Conservation (phyloP, 2,888 invertebrate species). For the Mechanitis mazaeus region DNA sequence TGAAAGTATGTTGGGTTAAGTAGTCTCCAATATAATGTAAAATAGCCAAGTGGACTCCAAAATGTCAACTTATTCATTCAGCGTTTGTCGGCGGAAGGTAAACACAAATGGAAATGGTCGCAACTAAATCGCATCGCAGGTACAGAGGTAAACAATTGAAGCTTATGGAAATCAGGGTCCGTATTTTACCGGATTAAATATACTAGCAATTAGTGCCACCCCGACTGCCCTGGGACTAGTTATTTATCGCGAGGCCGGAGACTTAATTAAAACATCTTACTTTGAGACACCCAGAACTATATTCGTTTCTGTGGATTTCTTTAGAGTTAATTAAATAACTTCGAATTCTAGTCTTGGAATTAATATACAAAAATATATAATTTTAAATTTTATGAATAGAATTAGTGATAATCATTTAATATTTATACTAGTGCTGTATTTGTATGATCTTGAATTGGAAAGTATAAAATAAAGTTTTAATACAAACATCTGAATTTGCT, state of each 20-base stretch:
- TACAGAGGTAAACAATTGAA: slow-evolving; percentile 69
- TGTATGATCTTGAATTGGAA: no score
- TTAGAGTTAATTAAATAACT: slow-evolving; percentile 55
- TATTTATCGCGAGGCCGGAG: slow-evolving; percentile 72
- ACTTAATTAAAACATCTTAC: slow-evolving; percentile 76
- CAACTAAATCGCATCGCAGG: slow-evolving; percentile 64
- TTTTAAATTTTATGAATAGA: not conserved
- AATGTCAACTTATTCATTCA: slow-evolving; percentile 47
- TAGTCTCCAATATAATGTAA: slow-evolving; percentile 7
- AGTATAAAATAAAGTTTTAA: no score
- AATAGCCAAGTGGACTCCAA: slow-evolving; percentile 16
- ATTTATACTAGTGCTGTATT: no score
- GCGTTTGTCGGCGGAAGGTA: slow-evolving; percentile 53
- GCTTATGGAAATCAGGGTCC: slow-evolving; percentile 74
- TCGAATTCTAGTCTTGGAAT: slow-evolving; percentile 10
- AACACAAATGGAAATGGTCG: slow-evolving; percentile 62
- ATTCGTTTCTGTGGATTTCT: slow-evolving; percentile 43
- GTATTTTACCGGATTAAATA: slow-evolving; percentile 74
- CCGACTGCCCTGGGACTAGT: slow-evolving; percentile 55
- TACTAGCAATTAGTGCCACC: slow-evolving; percentile 72
- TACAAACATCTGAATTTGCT: not conserved
- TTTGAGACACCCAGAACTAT: slow-evolving; percentile 58
- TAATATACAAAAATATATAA: not conserved
- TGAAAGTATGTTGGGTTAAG: not conserved
- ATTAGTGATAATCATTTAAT: not conserved